Conservation (phyloP, 2,113 vertebrate genomes). For the Muntiacus muntjak region DNA sequence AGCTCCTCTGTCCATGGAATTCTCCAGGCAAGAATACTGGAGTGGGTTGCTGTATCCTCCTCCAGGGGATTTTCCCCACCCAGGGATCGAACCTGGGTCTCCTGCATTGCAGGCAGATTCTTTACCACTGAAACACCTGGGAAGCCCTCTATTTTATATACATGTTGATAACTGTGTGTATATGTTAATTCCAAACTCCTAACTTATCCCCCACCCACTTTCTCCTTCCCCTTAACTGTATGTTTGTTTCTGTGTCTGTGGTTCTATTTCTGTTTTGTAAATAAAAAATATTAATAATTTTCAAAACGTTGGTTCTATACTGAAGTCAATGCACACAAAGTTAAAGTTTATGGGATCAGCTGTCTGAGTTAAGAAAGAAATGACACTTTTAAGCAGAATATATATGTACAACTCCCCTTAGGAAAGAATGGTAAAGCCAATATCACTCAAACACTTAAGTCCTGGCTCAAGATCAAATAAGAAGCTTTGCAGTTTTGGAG, state of each 20-base stretch:
- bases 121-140: background rate
- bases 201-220: background rate
- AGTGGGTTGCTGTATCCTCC: background rate
- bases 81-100: background rate
- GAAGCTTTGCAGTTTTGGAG: background rate
- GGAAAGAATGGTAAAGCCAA: slow-evolving; percentile 4
- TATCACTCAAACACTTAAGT: background rate
- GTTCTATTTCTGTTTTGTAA: background rate
- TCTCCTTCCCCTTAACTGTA: background rate
- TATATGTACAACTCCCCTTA: background rate
- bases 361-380: slow-evolving; percentile 26
- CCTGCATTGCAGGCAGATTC: background rate
- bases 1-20: background rate
- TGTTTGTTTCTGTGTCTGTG: background rate
- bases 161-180: background rate
- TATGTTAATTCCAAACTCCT: background rate
- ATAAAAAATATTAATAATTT: background rate
- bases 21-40: background rate
- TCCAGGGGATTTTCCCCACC: background rate
- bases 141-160: background rate
- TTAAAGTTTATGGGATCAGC: background rate
- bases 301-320: background rate
- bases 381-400: background rate
- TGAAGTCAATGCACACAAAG: background rate
- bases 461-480: background rate